Conservation (phyloP, 2,113 vertebrate genomes). For the Microtus montanus region DNA sequence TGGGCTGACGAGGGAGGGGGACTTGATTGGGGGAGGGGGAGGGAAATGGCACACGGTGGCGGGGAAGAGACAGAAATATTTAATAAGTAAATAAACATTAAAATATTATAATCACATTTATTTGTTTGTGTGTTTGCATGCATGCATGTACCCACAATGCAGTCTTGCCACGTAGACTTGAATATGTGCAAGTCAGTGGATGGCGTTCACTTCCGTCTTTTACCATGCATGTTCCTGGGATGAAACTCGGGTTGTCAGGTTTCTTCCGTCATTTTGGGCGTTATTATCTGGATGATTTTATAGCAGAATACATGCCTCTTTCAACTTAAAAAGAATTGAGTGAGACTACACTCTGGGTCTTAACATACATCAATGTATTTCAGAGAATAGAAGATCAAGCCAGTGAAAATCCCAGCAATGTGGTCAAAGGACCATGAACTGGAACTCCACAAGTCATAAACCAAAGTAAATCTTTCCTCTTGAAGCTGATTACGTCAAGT, state of each 20-base stretch:
- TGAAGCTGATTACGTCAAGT: neutral
- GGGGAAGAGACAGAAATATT: too few species aligned
- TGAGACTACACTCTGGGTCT: neutral
- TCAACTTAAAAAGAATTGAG: neutral
- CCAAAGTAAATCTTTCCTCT: neutral
- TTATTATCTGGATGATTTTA: neutral
- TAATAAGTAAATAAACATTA: too few species aligned
- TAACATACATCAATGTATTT: too few species aligned
- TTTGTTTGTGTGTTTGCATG: neutral
- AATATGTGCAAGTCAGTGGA: neutral
- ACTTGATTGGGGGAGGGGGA: too few species aligned
- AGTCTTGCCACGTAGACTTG: neutral
- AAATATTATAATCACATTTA: neutral
- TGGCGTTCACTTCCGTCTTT: neutral
- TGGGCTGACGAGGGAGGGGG: too few species aligned
- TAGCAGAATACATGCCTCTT: neutral
- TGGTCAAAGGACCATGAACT: neutral
- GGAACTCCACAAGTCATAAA: neutral
- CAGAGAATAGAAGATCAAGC: neutral
- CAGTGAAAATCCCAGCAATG: neutral
- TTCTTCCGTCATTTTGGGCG: neutral
- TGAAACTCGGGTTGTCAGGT: neutral
- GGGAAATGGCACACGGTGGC: too few species aligned
- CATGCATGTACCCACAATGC: neutral
- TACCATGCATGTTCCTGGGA: neutral